Percentiles rank a stretch among this genome's conserved stretches.
These are phyloP conservation scores for Galeruca laticollis DNA, from an alignment of 2,888 invertebrate genomes.

Conservation along the genomic window DNA sequence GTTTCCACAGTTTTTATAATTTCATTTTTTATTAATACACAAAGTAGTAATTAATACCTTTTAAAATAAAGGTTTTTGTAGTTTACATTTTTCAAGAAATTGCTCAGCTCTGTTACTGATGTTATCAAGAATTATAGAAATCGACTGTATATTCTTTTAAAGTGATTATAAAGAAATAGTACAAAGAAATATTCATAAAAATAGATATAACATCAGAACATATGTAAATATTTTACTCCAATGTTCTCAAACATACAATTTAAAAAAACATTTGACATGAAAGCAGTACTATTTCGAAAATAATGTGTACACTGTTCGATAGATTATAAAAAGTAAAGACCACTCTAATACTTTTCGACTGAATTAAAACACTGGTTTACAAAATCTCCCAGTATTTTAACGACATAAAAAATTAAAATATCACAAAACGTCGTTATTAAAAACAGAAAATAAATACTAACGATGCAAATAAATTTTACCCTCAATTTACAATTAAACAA, in stretches of 20 bases:
- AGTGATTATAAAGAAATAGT: neutral
- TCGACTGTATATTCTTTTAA: neutral
- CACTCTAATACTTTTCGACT: no score
- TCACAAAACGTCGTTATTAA: slow-evolving; percentile 23
- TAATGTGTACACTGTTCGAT: slow-evolving; percentile 10
- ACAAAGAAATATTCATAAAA: neutral
- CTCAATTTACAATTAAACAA: neutral
- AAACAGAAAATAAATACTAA: neutral
- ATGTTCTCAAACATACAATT: slow-evolving; percentile 21
- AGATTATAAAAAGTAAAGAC: slow-evolving; percentile 25
- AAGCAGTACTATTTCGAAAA: slow-evolving; percentile 32
- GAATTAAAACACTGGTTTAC: slow-evolving; percentile 15
- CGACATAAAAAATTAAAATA: slow-evolving; percentile 25
- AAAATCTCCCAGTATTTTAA: neutral
- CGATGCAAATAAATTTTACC: neutral
- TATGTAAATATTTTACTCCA: neutral
- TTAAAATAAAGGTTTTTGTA: no score
- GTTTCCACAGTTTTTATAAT: no score
- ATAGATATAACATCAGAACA: neutral
- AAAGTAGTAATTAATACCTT: no score
- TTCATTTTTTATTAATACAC: no score
- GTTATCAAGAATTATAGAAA: no score
- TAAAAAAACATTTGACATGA: slow-evolving; percentile 16
- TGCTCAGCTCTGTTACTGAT: no score
- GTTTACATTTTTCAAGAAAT: no score